Conservation (phyloP, 2,888 invertebrate species). For the Nemotelus nigrinus region DNA sequence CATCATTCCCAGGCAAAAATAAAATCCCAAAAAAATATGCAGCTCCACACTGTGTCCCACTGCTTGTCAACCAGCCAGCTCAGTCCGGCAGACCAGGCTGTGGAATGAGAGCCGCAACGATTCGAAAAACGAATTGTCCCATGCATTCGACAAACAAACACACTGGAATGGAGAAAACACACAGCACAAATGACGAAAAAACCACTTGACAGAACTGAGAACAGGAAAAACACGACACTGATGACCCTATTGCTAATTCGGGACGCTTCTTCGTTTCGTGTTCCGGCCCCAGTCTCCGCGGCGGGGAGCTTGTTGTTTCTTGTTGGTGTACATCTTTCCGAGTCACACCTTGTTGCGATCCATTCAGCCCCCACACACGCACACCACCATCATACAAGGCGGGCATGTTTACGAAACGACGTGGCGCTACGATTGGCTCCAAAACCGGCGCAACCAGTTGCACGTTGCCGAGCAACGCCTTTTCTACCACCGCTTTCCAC, state of each 20-base stretch:
- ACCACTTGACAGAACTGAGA: slow-evolving; percentile 43
- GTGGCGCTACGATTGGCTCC: slow-evolving; percentile 50
- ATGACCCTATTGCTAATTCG: slow-evolving; percentile 4
- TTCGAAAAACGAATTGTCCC: slow-evolving; percentile 26
- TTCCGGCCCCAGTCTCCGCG: neutral
- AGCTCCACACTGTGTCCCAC: neutral
- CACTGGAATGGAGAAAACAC: slow-evolving; percentile 11
- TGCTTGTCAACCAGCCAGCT: neutral
- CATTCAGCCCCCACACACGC: slow-evolving; percentile 47
- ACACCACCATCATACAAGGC: slow-evolving; percentile 52
- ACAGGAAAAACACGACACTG: slow-evolving; percentile 26
- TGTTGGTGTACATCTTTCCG: slow-evolving; percentile 52
- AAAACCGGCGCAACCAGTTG: slow-evolving; percentile 56
- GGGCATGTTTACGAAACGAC: slow-evolving; percentile 45
- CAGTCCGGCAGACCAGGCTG: neutral
- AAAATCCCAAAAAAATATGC: slow-evolving; percentile 32
- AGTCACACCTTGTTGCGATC: slow-evolving; percentile 52
- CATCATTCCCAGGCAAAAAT: slow-evolving; percentile 25
- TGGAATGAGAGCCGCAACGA: neutral
- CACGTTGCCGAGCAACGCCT: slow-evolving; percentile 64
- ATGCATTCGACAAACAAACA: slow-evolving; percentile 16
- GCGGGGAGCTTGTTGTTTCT: neutral
- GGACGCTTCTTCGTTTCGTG: neutral
- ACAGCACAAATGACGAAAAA: slow-evolving; percentile 31
- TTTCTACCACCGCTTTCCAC: slow-evolving; percentile 48